Conservation (phyloP, 2,113 vertebrate species). For the Phrynosoma platyrhinos region DNA sequence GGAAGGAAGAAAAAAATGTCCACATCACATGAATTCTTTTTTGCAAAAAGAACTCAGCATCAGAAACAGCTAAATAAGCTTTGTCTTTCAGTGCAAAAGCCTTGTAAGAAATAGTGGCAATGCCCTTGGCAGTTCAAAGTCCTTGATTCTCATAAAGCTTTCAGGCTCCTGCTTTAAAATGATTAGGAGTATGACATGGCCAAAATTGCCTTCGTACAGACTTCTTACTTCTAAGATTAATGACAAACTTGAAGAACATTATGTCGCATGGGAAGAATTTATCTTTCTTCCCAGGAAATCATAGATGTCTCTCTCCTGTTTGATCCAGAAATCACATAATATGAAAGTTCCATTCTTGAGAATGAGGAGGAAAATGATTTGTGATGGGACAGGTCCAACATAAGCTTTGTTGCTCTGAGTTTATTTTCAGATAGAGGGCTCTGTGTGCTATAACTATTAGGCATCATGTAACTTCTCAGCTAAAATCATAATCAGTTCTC, state of each 20-base stretch:
- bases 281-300: constrained; percentile 30
- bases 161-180: constrained; percentile 28
- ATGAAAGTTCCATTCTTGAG: background rate
- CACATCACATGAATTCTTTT: background rate
- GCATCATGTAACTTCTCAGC: background rate
- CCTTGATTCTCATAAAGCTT: constrained; percentile 21
- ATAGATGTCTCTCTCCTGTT: background rate
- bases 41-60: background rate
- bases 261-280: background rate
- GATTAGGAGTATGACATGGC: background rate
- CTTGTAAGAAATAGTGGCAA: background rate
- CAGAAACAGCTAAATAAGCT: background rate
- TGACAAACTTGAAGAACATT: constrained; percentile 25
- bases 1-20: background rate
- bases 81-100: background rate
- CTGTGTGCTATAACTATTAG: background rate
- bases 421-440: background rate
- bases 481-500: background rate
- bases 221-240: constrained; percentile 37
- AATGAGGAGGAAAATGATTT: background rate
- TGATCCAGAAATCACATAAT: constrained; percentile 9
- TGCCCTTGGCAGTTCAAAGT: constrained; percentile 41
- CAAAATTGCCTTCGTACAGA: constrained; percentile 35
- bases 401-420: background rate
- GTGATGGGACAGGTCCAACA: background rate